Evolutionary conservation across 1,140 invertebrate genomes (phyloP), one percentile per base, ranked within the genome.

Genomic region (Meloidogyne floridensis): DNA sequence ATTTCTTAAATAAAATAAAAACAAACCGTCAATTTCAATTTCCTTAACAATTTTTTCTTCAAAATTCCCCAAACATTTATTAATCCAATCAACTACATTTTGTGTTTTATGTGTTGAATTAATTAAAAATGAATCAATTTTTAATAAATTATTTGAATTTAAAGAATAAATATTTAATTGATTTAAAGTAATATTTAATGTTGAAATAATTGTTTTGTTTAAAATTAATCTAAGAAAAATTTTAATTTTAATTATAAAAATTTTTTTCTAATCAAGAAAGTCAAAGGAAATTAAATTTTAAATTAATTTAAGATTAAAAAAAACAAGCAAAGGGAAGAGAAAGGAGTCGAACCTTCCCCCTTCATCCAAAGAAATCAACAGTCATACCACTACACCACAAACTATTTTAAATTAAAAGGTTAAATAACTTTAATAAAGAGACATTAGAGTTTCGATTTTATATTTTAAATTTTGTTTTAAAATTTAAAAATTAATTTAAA

Each of bases 1-100:
- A 47, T 47, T 54, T 54, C 7, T n/a, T 6, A 59, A 59, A 3
- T 15, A 59, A 13, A 59, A n/a, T 59, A n/a, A 65, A n/a, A n/a
- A 59, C 32, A n/a, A n/a, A 79, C 77, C 77, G 11, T 79, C 77
- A 54, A 79, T 71, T 71, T 79, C 77, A 51, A 69, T 54, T 13
- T 79, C 77, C 7, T 79, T 32, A 7, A 79, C 65, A 2, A 18
- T 47, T 77, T 77, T 77, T 32, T 13, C 13, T 11, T 42, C 10
- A 53, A 10, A 79, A 18, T 71, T 15, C 3, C 2, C 59, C 5
- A 72, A 32, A 20, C 53, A 72, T 72, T 72, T 72, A 51, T 71
- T 71, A 11, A 79, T 20, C 77, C 77, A 79, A 5, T 51, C 42
- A 72, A 53, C 20, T 11, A 79, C 18, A 53, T 79, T 72, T 18